Conservation (phyloP, 2,797 vertebrate genomes). For the Pipistrellus nathusii region DNA sequence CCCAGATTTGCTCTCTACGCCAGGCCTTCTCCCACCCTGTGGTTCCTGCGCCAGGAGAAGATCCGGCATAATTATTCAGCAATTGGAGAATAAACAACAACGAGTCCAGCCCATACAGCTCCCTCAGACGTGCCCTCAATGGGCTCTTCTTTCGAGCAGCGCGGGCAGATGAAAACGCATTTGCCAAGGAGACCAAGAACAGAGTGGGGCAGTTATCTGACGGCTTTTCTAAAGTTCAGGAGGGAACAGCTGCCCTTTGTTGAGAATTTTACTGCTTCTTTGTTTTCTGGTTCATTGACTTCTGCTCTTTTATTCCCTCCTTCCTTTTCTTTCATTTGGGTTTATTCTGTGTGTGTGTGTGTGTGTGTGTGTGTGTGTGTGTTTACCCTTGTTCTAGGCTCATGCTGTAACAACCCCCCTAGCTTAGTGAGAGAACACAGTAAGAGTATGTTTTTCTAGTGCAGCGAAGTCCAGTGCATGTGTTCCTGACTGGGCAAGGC, state of each 20-base stretch:
- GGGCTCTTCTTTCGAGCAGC: neutral
- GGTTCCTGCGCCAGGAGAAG: neutral
- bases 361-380: neutral
- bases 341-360: neutral
- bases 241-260: neutral
- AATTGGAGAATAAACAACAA: neutral
- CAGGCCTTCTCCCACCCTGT: neutral
- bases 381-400: neutral
- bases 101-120: neutral
- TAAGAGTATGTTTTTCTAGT: neutral
- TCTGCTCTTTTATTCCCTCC: slow-evolving; percentile 2
- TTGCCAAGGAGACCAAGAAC: neutral
- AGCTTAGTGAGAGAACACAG: neutral
- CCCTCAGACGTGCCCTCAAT: rapidly evolving
- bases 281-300: slow-evolving; percentile 1
- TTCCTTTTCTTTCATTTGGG: neutral
- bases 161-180: neutral
- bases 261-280: neutral
- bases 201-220: neutral
- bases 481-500: neutral
- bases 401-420: neutral
- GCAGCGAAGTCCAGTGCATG: neutral
- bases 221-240: neutral
- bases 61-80: neutral
- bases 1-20: neutral